Evolutionary conservation across 2,888 invertebrate species (phyloP).

Genomic region (Lasioglossum calceatum): DNA sequence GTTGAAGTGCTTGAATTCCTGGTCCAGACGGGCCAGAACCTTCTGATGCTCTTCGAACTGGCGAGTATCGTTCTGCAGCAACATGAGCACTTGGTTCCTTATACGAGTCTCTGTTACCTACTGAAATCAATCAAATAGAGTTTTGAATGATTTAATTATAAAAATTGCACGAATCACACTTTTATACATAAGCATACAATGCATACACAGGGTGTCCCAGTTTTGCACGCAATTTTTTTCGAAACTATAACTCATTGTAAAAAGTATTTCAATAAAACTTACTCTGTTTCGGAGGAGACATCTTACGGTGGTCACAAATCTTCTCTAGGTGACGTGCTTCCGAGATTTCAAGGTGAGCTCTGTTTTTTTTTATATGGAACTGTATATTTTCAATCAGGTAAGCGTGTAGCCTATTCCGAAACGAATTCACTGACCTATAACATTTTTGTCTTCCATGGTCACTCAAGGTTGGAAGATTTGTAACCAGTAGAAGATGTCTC

Average conservation of each 20-base stretch:
- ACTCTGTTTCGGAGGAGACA: no score
- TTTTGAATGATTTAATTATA: slow-evolving; percentile 10
- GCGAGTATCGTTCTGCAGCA: slow-evolving; percentile 92
- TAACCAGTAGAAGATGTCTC: background rate
- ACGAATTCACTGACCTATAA: background rate
- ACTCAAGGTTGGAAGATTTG: background rate
- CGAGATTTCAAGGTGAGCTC: no score
- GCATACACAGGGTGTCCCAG: background rate
- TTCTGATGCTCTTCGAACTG: slow-evolving; percentile 95
- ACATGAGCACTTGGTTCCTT: slow-evolving; percentile 86
- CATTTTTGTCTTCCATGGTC: no score
- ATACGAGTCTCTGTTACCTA: slow-evolving; percentile 86
- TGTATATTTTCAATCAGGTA: no score
- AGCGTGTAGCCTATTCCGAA: no score
- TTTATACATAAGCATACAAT: slow-evolving; percentile 18
- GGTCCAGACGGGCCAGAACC: slow-evolving; percentile 87
- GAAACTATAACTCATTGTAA: no score
- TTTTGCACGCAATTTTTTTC: no score
- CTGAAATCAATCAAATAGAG: slow-evolving; percentile 37
- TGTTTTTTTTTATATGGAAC: no score
- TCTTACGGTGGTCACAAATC: no score
- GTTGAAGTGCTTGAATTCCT: slow-evolving; percentile 88
- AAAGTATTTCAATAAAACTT: no score
- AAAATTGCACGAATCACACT: slow-evolving; percentile 16
- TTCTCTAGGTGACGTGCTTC: no score